These are phyloP conservation scores for Aleiodes leptofemur DNA, from an alignment of 2,888 invertebrate genomes.

Conservation along the genomic window DNA sequence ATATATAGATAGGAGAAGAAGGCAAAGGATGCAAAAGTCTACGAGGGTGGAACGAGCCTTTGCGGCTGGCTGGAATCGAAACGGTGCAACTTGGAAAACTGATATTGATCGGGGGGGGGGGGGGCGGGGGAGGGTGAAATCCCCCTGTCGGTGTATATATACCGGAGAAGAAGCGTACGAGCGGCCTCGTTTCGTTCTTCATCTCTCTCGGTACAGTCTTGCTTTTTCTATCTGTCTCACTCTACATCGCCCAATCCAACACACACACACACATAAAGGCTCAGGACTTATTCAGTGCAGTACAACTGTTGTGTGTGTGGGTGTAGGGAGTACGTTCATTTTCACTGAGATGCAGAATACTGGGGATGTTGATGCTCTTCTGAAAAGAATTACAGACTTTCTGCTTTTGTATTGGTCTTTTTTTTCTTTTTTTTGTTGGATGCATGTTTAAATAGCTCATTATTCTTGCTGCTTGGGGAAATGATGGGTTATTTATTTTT, in stretches of 20 bases:
- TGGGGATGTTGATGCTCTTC: slow-evolving; percentile 11
- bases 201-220: slow-evolving; percentile 27
- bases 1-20: slow-evolving; percentile 12
- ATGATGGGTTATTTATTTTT: no score
- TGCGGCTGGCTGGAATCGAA: slow-evolving; percentile 63
- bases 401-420: neutral
- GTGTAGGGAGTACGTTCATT: slow-evolving; percentile 13
- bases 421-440: slow-evolving; percentile 4
- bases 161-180: slow-evolving; percentile 37
- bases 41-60: slow-evolving; percentile 39
- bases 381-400: slow-evolving; percentile 3
- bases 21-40: slow-evolving; percentile 25
- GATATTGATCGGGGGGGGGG: slow-evolving; percentile 65
- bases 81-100: slow-evolving; percentile 67
- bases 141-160: neutral
- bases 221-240: slow-evolving; percentile 8
- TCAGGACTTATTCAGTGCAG: slow-evolving; percentile 11
- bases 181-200: slow-evolving; percentile 54
- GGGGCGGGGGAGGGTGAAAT: slow-evolving; percentile 46
- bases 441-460: no score
- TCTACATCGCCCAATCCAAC: neutral
- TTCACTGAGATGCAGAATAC: slow-evolving; percentile 19
- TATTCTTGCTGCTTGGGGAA: no score
- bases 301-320: neutral
- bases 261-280: neutral